Conservation (phyloP, 2,888 invertebrate genomes). For the Ganaspis brasiliensis region DNA sequence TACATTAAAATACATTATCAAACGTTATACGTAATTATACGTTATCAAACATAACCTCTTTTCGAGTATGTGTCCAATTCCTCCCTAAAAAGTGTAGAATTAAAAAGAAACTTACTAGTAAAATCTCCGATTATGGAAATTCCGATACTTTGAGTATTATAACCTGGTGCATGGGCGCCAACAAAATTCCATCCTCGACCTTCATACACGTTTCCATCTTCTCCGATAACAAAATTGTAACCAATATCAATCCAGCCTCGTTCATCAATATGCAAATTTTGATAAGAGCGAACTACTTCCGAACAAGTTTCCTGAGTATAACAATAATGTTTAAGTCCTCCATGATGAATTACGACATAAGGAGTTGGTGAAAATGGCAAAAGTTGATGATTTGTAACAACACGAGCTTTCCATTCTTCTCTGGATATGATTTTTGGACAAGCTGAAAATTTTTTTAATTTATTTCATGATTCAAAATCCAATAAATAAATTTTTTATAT, state of each 20-base stretch:
- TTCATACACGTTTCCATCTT: slow-evolving; percentile 81
- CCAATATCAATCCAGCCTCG: slow-evolving; percentile 79
- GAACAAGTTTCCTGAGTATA: slow-evolving; percentile 69
- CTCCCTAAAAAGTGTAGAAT: too few relatives aligned
- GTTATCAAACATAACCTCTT: too few relatives aligned
- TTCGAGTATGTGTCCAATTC: too few relatives aligned
- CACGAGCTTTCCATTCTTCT: slow-evolving; percentile 76
- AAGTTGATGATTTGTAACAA: slow-evolving; percentile 57
- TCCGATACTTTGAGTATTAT: slow-evolving; percentile 79
- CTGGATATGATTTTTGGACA: slow-evolving; percentile 73
- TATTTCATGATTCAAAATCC: too few relatives aligned
- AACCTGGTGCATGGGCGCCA: slow-evolving; percentile 78
- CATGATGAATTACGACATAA: slow-evolving; percentile 79
- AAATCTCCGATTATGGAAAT: slow-evolving; percentile 79
- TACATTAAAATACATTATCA: too few relatives aligned
- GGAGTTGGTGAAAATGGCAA: slow-evolving; percentile 70
- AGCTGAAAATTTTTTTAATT: slow-evolving; percentile 58
- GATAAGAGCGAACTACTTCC: slow-evolving; percentile 74
- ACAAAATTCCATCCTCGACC: slow-evolving; percentile 80
- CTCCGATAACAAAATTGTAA: slow-evolving; percentile 81
- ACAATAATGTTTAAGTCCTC: slow-evolving; percentile 74
- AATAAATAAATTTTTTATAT: too few relatives aligned
- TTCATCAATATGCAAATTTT: slow-evolving; percentile 77
- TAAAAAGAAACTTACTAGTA: slow-evolving; percentile 68
- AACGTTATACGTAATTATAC: too few relatives aligned